These are phyloP conservation scores for Malurus splendens DNA, from an alignment of 2,797 vertebrate species.

Conservation along the genomic window DNA sequence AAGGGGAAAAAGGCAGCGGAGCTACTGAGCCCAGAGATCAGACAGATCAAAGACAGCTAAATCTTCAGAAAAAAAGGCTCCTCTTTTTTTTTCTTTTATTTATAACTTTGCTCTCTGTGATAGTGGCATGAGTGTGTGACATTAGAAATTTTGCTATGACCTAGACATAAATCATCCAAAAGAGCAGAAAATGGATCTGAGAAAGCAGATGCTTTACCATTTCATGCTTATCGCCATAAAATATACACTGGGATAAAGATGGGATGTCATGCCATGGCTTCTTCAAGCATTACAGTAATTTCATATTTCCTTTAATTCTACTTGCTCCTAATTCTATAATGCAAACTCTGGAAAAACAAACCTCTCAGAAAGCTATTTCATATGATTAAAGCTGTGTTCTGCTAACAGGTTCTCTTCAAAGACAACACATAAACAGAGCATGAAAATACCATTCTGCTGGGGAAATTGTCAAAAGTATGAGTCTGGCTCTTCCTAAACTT, in stretches of 20 bases:
- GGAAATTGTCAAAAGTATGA: background rate
- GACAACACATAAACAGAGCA: background rate
- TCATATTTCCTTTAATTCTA: background rate
- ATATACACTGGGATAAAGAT: background rate
- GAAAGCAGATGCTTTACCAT: background rate
- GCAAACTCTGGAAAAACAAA: background rate
- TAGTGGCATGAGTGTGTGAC: background rate
- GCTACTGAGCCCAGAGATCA: background rate
- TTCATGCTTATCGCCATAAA: background rate
- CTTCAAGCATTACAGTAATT: background rate
- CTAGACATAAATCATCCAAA: background rate
- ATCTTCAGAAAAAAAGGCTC: background rate
- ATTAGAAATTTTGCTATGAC: background rate
- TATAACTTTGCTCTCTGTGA: background rate
- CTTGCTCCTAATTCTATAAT: background rate
- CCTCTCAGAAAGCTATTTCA: background rate
- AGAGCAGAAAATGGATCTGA: background rate
- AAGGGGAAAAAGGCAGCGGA: background rate
- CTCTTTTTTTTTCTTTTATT: background rate
- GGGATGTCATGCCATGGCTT: background rate
- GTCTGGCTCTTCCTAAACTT: background rate
- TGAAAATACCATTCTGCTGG: background rate
- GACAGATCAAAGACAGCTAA: background rate
- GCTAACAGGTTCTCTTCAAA: background rate
- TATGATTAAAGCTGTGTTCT: background rate